Evolutionary conservation across 2,113 vertebrate species (phyloP).

Genomic region (Tragelaphus buxtoni): DNA sequence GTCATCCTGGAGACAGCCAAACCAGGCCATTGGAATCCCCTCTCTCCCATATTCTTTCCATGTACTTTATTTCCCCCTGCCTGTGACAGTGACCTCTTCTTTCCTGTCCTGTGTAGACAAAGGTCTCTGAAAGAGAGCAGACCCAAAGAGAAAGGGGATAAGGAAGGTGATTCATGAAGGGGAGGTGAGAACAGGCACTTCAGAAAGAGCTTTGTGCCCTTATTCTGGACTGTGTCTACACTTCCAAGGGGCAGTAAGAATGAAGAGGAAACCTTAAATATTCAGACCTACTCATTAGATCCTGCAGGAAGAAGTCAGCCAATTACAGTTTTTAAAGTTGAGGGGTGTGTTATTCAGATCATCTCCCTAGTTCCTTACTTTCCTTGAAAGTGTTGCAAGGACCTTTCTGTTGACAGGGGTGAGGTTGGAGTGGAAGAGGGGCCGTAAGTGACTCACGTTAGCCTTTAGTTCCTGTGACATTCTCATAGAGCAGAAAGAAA

Average conservation of each 20-base stretch:
- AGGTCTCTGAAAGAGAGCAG: neutral
- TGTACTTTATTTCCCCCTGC: neutral
- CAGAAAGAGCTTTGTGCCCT: neutral
- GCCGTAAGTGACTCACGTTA: neutral
- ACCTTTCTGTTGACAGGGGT: neutral
- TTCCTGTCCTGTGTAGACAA: neutral
- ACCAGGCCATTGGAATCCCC: neutral
- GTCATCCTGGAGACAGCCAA: neutral
- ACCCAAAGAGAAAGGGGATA: neutral
- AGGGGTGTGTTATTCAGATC: neutral
- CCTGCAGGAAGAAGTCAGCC: neutral
- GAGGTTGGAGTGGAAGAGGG: neutral
- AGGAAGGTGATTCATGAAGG: neutral
- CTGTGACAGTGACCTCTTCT: neutral
- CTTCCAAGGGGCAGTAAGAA: neutral
- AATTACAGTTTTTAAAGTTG: neutral
- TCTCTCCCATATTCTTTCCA: neutral
- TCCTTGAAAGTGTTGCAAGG: neutral
- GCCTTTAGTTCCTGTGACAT: constrained; percentile 22
- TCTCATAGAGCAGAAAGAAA: constrained; percentile 26
- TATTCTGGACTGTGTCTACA: neutral
- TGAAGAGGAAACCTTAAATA: neutral
- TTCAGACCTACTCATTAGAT: neutral
- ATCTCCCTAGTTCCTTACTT: neutral
- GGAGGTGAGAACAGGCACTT: neutral